These are phyloP conservation scores for Oscheius myriophilus DNA, from an alignment of 2,888 invertebrate genomes.

Conservation along the genomic window DNA sequence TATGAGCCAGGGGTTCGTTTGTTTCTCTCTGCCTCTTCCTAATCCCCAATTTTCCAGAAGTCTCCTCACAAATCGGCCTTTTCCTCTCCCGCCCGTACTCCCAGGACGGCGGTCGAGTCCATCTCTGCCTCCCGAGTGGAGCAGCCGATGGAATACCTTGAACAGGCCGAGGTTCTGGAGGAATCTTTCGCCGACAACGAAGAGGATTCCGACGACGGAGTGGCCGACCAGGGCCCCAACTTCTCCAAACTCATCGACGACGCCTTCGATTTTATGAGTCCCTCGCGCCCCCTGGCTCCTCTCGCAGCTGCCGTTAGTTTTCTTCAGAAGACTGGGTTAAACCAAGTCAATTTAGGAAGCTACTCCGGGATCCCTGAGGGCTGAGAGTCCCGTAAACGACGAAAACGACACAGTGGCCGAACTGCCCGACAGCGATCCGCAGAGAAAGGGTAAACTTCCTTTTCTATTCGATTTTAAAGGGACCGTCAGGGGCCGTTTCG, in stretches of 20 bases:
- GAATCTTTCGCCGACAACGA: neutral
- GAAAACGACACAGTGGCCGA: neutral
- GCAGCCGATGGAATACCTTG: neutral
- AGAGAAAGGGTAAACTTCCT: neutral
- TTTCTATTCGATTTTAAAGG: no score
- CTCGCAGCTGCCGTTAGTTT: slow-evolving; percentile 11
- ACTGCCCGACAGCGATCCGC: neutral
- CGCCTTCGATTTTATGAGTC: slow-evolving; percentile 53
- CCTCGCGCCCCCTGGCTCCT: slow-evolving; percentile 15
- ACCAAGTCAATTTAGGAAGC: slow-evolving; percentile 6
- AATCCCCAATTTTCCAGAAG: slow-evolving; percentile 13
- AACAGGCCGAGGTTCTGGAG: slow-evolving; percentile 1
- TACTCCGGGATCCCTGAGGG: slow-evolving; percentile 7
- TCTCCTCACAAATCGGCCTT: neutral
- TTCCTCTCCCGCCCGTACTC: neutral
- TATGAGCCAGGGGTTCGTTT: slow-evolving; percentile 7
- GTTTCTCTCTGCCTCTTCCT: no score
- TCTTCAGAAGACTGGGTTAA: no score
- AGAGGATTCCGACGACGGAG: slow-evolving; percentile 5
- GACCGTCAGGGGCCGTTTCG: no score
- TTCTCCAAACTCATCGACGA: slow-evolving; percentile 48
- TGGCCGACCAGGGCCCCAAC: slow-evolving; percentile 9
- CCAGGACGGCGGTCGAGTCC: neutral
- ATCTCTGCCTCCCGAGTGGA: neutral
- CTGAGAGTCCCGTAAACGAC: neutral